Conservation (phyloP, 1,140 invertebrate genomes). For the Hyles euphorbiae region DNA sequence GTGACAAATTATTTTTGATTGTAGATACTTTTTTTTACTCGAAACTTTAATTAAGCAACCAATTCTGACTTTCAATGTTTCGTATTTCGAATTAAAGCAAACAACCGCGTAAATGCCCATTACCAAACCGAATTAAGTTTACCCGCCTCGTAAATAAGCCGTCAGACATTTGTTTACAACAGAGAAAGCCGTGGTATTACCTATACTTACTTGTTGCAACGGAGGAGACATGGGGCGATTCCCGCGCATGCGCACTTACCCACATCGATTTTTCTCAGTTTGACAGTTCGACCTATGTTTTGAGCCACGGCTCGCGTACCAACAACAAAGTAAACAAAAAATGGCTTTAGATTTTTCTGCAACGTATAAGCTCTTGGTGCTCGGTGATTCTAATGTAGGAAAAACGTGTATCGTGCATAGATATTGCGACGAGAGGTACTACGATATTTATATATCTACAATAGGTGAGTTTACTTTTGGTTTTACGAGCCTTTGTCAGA, state of each 20-base stretch:
- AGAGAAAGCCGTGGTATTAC: not conserved
- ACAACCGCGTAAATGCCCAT: no score
- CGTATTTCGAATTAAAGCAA: no score
- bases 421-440: slow-evolving; percentile 93
- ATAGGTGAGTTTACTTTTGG: slow-evolving; percentile 83
- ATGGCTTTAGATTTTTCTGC: slow-evolving; percentile 90
- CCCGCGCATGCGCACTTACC: slow-evolving; percentile 57
- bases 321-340: slow-evolving; percentile 66
- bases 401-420: slow-evolving; percentile 94
- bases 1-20: no score
- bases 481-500: slow-evolving; percentile 54
- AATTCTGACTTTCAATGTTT: no score
- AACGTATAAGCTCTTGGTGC: slow-evolving; percentile 90
- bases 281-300: slow-evolving; percentile 70
- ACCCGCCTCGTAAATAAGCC: no score
- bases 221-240: slow-evolving; percentile 21
- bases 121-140: no score
- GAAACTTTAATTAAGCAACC: no score
- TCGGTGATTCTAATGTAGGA: slow-evolving; percentile 94
- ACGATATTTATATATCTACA: slow-evolving; percentile 93
- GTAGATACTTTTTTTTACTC: no score
- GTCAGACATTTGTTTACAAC: not conserved
- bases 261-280: slow-evolving; percentile 70
- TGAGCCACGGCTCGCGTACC: slow-evolving; percentile 51
- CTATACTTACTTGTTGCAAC: slow-evolving; percentile 39